Conservation (phyloP, 2,888 invertebrate species). For the Acanthosepion esculentum region DNA sequence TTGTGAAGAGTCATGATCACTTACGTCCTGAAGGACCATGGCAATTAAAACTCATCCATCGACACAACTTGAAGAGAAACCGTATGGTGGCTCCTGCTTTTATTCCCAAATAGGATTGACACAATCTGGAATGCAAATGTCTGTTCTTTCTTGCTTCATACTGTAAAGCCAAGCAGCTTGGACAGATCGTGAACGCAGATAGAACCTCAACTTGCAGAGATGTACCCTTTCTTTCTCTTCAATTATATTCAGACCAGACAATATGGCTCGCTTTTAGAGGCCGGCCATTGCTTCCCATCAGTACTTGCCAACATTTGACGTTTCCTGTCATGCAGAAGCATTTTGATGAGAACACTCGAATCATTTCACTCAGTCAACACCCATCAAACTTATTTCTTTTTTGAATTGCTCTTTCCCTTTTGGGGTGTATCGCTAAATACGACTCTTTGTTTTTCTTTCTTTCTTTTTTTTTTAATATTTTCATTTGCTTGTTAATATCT, state of each 20-base stretch:
- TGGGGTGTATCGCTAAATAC: too few relatives aligned
- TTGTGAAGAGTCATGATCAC: too few relatives aligned
- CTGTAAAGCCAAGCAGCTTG: too few relatives aligned
- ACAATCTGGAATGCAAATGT: background rate
- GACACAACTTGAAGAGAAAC: too few relatives aligned
- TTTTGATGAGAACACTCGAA: constrained; percentile 8
- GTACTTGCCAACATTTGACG: background rate
- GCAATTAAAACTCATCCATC: too few relatives aligned
- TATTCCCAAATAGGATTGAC: background rate
- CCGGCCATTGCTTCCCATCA: background rate
- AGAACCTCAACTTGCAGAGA: background rate
- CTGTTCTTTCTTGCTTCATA: background rate
- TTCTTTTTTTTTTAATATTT: too few relatives aligned
- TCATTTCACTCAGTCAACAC: background rate
- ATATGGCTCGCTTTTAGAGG: constrained; percentile 18
- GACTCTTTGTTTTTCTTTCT: too few relatives aligned
- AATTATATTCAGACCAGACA: background rate
- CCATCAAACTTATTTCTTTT: background rate
- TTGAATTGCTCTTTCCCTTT: too few relatives aligned
- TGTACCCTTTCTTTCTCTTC: background rate
- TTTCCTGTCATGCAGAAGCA: constrained; percentile 2
- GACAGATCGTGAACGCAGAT: background rate
- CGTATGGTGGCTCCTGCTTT: too few relatives aligned
- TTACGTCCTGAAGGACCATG: too few relatives aligned
- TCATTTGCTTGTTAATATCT: too few relatives aligned